phyloP scores from a whole-genome alignment of 1,140 invertebrate genomes.

The Formica exsecta region DNA sequence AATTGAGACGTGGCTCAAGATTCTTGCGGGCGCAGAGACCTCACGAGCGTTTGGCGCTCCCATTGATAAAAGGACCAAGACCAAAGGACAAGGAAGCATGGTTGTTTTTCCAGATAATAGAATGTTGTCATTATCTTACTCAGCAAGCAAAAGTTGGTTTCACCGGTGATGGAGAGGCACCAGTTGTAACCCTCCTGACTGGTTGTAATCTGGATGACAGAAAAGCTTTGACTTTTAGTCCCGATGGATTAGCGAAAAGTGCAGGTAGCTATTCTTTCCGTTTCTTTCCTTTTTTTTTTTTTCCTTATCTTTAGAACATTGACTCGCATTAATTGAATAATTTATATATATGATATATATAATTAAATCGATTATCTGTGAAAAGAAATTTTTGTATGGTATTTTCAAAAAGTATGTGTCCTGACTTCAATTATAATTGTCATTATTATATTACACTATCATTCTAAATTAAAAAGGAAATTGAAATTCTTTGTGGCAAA shows the following conservation, averaged over 20 bases:
- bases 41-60: constrained; percentile 91
- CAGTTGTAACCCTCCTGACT: constrained; percentile 88
- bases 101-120: constrained; percentile 90
- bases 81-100: constrained; percentile 90
- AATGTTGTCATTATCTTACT: constrained; percentile 90
- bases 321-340: not conserved
- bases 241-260: constrained; percentile 87
- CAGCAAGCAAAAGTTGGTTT: constrained; percentile 87
- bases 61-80: constrained; percentile 91
- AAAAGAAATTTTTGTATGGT: not conserved
- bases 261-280: constrained; percentile 82
- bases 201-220: constrained; percentile 84
- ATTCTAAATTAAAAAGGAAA: not conserved
- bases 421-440: not conserved
- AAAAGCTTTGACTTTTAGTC: constrained; percentile 82
- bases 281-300: not conserved
- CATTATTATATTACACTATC: not conserved
- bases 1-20: constrained; percentile 94
- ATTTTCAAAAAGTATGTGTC: not conserved
- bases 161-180: constrained; percentile 84
- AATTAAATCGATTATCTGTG: not conserved
- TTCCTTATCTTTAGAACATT: not conserved
- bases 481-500: not conserved
- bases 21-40: constrained; percentile 93
- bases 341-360: not conserved